A percentile compares a stretch with the other conserved stretches of the same genome.
phyloP scores from a whole-genome alignment of 2,888 invertebrate species.

The Archips crataeganus region DNA sequence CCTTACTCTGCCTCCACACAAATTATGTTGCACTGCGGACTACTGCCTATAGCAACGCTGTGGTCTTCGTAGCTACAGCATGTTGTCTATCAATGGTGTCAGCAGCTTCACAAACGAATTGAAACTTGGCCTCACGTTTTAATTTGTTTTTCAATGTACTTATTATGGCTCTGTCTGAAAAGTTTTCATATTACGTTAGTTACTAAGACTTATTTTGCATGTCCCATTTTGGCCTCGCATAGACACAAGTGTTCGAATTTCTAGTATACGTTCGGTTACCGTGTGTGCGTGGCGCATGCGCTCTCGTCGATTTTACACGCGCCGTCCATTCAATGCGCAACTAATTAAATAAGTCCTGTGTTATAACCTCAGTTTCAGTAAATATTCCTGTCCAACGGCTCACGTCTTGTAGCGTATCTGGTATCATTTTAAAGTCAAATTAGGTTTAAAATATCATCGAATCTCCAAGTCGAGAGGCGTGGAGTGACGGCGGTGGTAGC shows the following conservation, averaged over 20 bases:
- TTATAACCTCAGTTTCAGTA: conserved; percentile 67
- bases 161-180: background rate
- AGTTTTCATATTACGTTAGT: conserved; percentile 20
- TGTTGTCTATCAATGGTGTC: conserved; percentile 15
- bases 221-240: conserved; percentile 55
- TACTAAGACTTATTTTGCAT: conserved; percentile 50
- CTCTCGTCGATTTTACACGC: conserved; percentile 67
- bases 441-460: conserved; percentile 76
- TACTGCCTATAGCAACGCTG: conserved; percentile 20
- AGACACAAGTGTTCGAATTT: conserved; percentile 56
- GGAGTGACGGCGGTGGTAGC: conserved; percentile 48
- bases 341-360: conserved; percentile 62
- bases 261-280: conserved; percentile 56
- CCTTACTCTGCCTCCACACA: conserved; percentile 68
- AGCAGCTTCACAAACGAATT: conserved; percentile 13
- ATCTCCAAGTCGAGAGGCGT: conserved; percentile 62
- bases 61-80: conserved; percentile 19
- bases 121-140: conserved; percentile 6
- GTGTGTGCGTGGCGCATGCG: conserved; percentile 81
- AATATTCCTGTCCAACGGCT: conserved; percentile 70
- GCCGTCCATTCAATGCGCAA: conserved; percentile 80
- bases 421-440: conserved; percentile 83
- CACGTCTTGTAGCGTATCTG: conserved; percentile 65
- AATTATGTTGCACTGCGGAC: conserved; percentile 45
- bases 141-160: background rate